Percentiles rank a stretch among this genome's conserved stretches.
These are phyloP conservation scores for Chaetodon trifasciatus DNA, from an alignment of 2,797 vertebrate species.

Conservation along the genomic window DNA sequence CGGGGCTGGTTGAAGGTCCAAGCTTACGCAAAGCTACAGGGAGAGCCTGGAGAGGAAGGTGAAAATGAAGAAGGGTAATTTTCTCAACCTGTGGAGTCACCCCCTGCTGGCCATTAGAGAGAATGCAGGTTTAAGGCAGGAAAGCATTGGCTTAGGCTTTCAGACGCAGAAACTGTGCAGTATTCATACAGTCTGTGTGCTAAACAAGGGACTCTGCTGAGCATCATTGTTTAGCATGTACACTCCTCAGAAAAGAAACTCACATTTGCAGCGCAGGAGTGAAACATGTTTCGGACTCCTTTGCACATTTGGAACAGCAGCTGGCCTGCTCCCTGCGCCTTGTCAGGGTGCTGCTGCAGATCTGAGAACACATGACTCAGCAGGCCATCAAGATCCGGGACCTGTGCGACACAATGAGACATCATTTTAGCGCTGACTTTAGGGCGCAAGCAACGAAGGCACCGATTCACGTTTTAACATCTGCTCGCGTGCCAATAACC, in stretches of 20 bases:
- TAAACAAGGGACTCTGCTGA: not conserved
- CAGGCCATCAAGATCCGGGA: conserved; percentile 90
- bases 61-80: not conserved
- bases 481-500: conserved; percentile 26
- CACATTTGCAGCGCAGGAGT: conserved; percentile 92
- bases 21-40: conserved; percentile 89
- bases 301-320: conserved; percentile 98
- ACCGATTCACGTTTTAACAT: not conserved
- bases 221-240: accelerated
- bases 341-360: conserved; percentile 88
- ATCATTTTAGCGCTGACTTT: not conserved
- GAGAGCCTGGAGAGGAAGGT: conserved; percentile 84
- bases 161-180: not conserved
- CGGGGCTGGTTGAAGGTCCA: conserved; percentile 87
- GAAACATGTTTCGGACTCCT: conserved; percentile 95
- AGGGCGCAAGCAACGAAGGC: not conserved
- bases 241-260: conserved; percentile 43
- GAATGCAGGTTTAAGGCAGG: not conserved
- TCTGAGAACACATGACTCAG: conserved; percentile 92
- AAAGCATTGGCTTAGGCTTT: no score
- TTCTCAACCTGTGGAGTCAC: no score
- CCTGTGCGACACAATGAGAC: conserved; percentile 75
- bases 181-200: not conserved
- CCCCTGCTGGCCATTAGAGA: not conserved
- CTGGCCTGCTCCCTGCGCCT: conserved; percentile 92